Evolutionary conservation across 2,797 vertebrate species (phyloP).

Genomic region (Rhynchonycteris naso): DNA sequence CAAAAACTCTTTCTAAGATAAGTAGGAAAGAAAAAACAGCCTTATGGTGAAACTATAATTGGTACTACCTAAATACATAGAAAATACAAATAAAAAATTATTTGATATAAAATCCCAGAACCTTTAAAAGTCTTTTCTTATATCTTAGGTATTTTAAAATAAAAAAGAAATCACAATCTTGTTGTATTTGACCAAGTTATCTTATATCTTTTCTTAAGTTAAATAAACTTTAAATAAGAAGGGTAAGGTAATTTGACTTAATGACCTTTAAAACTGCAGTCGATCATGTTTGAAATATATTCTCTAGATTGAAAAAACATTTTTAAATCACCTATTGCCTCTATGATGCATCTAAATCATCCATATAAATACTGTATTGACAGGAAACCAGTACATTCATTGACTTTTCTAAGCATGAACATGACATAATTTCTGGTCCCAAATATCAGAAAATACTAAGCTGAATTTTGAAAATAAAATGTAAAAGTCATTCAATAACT

Average conservation of each 20-base stretch:
- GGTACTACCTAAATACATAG: neutral
- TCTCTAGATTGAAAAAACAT: neutral
- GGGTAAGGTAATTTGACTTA: neutral
- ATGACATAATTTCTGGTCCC: neutral
- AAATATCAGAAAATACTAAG: slow-evolving; percentile 6
- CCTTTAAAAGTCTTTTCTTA: neutral
- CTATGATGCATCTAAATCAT: neutral
- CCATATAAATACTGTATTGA: neutral
- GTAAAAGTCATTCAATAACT: neutral
- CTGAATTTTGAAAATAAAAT: neutral
- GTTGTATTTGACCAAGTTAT: neutral
- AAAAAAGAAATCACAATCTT: neutral
- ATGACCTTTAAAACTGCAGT: neutral
- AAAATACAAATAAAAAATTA: neutral
- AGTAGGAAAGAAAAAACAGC: neutral
- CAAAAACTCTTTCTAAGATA: neutral
- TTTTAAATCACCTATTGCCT: neutral
- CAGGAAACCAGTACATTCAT: neutral
- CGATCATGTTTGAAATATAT: neutral
- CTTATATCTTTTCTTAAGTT: neutral
- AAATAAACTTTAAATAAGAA: slow-evolving; percentile 13
- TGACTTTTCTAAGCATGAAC: neutral
- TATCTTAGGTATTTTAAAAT: neutral
- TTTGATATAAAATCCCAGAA: neutral
- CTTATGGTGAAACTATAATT: neutral